Conservation (phyloP, 2,113 vertebrate genomes). For the Falco punctatus region DNA sequence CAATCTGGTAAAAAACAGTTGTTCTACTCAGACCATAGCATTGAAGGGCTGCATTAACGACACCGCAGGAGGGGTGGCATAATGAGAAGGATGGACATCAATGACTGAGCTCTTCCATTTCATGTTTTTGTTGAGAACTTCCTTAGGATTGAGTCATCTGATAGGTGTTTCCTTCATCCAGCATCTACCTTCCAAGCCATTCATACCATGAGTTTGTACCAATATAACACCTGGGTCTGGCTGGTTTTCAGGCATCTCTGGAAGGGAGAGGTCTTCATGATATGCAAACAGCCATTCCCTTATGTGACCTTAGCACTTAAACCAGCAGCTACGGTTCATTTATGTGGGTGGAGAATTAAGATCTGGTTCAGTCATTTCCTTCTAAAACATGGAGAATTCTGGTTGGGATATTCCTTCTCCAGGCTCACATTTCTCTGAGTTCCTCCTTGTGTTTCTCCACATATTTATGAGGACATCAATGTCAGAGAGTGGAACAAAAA, state of each 20-base stretch:
- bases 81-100: neutral
- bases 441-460: neutral
- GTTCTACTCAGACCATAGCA: neutral
- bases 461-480: neutral
- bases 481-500: neutral
- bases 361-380: neutral
- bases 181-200: neutral
- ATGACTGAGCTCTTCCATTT: neutral
- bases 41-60: neutral
- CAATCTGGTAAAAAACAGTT: neutral
- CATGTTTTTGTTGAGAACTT: neutral
- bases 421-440: neutral
- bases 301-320: neutral
- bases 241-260: neutral
- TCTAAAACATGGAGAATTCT: neutral
- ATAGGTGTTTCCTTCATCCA: neutral
- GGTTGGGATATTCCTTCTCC: neutral
- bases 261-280: neutral
- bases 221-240: neutral
- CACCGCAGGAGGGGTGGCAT: neutral
- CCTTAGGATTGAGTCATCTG: neutral
- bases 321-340: neutral
- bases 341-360: neutral
- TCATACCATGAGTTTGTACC: neutral
- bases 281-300: neutral